Evolutionary conservation across 2,113 vertebrate species (phyloP).

Genomic region (Pandion haliaetus): DNA sequence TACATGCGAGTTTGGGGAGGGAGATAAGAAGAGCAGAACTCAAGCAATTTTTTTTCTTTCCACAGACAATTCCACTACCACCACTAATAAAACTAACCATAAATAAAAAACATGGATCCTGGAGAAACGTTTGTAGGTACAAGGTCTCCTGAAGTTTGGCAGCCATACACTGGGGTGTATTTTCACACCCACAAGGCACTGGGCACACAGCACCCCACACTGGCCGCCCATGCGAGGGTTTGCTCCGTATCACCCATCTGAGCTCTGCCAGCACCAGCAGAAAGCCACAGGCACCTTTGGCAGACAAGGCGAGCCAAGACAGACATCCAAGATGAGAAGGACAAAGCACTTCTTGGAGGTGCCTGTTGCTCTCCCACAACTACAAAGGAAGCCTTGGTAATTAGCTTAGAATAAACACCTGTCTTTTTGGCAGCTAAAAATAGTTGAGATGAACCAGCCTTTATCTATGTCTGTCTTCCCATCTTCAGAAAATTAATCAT

Average conservation of each 20-base stretch:
- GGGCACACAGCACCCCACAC: background rate
- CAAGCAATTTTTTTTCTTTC: background rate
- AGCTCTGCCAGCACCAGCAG: background rate
- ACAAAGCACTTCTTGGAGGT: background rate
- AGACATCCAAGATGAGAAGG: background rate
- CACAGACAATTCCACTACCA: background rate
- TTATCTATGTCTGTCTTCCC: background rate
- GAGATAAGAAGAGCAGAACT: background rate
- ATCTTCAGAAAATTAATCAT: background rate
- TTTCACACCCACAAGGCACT: background rate
- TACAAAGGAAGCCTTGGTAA: background rate
- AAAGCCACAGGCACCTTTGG: background rate
- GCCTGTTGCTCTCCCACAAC: background rate
- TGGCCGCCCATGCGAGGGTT: background rate
- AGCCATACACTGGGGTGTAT: background rate
- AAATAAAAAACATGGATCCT: background rate
- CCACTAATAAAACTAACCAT: background rate
- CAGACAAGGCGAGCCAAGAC: background rate
- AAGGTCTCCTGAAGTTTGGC: background rate
- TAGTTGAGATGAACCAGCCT: background rate
- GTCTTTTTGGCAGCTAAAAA: background rate
- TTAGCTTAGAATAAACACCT: background rate
- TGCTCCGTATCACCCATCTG: fast-evolving
- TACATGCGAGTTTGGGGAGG: background rate
- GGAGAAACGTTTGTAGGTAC: background rate